Evolutionary conservation across 1,140 invertebrate species (phyloP).

Genomic region (Eurosta solidaginis): DNA sequence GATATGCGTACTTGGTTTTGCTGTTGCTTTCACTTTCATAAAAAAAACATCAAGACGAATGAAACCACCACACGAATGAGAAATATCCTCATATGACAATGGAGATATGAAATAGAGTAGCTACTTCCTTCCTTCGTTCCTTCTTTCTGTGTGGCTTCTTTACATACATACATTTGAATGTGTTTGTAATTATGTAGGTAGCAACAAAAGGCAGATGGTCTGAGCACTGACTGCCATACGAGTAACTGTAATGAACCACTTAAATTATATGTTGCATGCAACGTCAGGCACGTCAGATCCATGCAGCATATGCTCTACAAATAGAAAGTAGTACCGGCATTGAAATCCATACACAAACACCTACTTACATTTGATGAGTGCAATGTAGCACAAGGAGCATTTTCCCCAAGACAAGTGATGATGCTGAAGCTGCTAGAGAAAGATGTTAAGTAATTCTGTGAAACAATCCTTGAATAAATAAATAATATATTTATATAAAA

Average conservation of each 20-base stretch:
- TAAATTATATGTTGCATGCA: slow-evolving; percentile 2
- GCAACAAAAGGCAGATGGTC: neutral
- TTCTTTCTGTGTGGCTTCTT: neutral
- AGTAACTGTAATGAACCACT: neutral
- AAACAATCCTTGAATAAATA: too few relatives aligned
- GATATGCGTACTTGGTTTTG: neutral
- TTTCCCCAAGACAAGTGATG: neutral
- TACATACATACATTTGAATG: neutral
- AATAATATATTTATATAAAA: too few relatives aligned
- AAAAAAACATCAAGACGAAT: neutral
- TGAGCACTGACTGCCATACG: neutral
- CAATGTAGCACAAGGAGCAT: neutral
- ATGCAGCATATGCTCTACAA: neutral
- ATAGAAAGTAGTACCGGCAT: too few relatives aligned
- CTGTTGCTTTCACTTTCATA: neutral
- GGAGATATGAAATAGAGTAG: neutral
- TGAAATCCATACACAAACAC: neutral
- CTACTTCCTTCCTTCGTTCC: neutral
- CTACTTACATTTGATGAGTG: neutral
- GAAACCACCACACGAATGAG: neutral
- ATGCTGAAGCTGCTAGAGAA: neutral
- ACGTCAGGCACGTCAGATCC: neutral
- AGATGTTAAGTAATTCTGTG: neutral
- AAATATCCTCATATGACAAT: neutral
- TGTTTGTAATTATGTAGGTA: neutral